Conservation (phyloP, 2,888 invertebrate species). For the Nephrotoma appendiculata region DNA sequence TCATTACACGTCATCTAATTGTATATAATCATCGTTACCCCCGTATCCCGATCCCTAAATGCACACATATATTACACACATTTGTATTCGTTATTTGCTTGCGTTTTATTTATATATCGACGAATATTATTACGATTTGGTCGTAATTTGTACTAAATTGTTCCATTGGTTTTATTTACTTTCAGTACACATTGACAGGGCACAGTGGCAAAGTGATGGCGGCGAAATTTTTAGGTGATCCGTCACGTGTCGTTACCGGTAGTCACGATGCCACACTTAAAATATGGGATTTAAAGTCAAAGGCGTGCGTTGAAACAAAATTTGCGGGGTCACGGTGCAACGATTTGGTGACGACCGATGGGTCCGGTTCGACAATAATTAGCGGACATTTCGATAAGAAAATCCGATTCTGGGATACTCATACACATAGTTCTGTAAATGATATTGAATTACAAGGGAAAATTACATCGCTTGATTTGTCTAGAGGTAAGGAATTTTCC, state of each 20-base stretch:
- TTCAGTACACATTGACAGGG: conserved; percentile 32
- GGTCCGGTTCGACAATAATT: conserved; percentile 77
- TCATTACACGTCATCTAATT: conserved; percentile 6
- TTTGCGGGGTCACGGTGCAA: conserved; percentile 95
- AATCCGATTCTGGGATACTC: conserved; percentile 93
- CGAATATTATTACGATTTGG: too few relatives aligned
- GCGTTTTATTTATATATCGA: background rate
- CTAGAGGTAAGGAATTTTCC: conserved; percentile 49
- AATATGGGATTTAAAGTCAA: conserved; percentile 93
- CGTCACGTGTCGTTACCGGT: conserved; percentile 88
- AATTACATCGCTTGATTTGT: conserved; percentile 88
- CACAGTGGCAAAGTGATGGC: conserved; percentile 97
- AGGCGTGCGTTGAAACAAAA: conserved; percentile 84
- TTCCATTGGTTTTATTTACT: background rate
- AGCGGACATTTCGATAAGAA: conserved; percentile 97
- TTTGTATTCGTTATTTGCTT: conserved; percentile 1
- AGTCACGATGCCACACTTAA: conserved; percentile 96
- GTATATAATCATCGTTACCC: background rate
- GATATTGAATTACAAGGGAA: conserved; percentile 83
- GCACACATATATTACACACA: background rate
- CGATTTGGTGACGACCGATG: conserved; percentile 84
- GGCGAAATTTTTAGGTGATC: conserved; percentile 87
- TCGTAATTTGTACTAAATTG: too few relatives aligned
- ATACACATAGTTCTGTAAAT: conserved; percentile 71
- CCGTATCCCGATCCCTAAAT: background rate